Conservation (phyloP, 2,888 invertebrate species). For the Exephanes ischioxanthus region DNA sequence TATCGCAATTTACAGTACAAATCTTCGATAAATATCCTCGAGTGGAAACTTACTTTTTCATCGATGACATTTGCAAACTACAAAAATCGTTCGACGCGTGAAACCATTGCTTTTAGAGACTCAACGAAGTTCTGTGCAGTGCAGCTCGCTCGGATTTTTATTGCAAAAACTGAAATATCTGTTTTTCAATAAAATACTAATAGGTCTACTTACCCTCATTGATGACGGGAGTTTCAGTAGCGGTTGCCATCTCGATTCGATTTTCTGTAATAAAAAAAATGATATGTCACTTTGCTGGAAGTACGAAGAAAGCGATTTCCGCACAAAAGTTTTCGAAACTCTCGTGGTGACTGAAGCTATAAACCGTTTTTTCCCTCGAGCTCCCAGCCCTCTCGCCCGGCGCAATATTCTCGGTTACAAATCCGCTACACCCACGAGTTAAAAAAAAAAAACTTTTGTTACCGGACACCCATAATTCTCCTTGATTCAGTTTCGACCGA, state of each 20-base stretch:
- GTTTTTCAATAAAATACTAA: background rate
- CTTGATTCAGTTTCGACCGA: background rate
- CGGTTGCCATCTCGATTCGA: conserved; percentile 74
- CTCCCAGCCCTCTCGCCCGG: too few relatives aligned
- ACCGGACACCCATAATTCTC: background rate
- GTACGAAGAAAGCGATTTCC: background rate
- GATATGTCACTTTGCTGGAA: background rate
- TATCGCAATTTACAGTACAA: background rate
- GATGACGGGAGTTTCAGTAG: conserved; percentile 73
- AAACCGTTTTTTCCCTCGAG: background rate
- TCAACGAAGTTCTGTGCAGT: background rate
- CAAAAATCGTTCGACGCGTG: background rate
- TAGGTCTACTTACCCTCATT: conserved; percentile 75
- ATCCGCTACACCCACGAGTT: background rate
- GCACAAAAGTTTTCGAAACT: background rate
- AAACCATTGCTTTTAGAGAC: background rate
- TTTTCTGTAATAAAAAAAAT: conserved; percentile 34
- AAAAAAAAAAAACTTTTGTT: background rate
- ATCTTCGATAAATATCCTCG: background rate
- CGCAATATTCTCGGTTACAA: background rate
- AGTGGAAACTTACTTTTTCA: background rate
- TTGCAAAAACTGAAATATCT: background rate
- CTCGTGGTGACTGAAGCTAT: background rate
- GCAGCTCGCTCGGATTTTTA: conserved; percentile 45
- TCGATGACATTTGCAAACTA: background rate